Evolutionary conservation across 2,797 vertebrate genomes (phyloP).

Genomic region (Thaleichthys pacificus): DNA sequence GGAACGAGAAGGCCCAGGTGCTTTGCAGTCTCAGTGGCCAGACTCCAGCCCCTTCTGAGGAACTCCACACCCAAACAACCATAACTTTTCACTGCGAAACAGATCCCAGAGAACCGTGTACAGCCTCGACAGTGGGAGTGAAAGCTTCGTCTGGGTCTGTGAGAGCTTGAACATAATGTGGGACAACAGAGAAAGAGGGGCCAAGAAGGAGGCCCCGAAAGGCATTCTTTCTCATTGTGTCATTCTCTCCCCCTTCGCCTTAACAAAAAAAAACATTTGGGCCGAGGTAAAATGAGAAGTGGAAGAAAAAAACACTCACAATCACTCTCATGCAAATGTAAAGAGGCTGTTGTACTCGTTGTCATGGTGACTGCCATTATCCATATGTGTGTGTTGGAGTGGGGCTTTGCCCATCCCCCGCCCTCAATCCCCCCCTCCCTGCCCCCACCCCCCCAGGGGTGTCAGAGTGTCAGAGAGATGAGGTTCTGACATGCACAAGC

Average conservation of each 20-base stretch:
- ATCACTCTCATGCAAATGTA: conserved; percentile 12
- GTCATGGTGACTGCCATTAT: conserved; percentile 18
- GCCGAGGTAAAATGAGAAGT: not conserved
- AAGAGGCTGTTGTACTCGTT: conserved; percentile 21
- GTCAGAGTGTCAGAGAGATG: conserved; percentile 6
- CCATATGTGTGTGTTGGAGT: conserved; percentile 2
- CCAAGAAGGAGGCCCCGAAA: conserved; percentile 1
- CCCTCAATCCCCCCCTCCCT: too few relatives aligned
- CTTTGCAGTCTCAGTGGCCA: not conserved
- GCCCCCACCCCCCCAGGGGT: not conserved
- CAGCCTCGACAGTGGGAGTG: not conserved
- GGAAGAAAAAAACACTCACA: not conserved
- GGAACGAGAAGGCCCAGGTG: not conserved
- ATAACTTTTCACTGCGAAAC: not conserved
- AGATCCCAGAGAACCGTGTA: not conserved
- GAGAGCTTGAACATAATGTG: not conserved
- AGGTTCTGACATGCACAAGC: conserved; percentile 18
- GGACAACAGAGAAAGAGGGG: not conserved
- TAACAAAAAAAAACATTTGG: not conserved
- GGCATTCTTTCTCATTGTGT: not conserved
- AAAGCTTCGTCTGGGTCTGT: not conserved
- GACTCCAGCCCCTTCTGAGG: not conserved
- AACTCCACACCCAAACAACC: conserved; percentile 2
- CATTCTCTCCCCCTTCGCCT: not conserved
- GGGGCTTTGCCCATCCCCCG: not conserved